Evolutionary conservation across 2,888 invertebrate genomes (phyloP).

Genomic region (Cenopis cana): DNA sequence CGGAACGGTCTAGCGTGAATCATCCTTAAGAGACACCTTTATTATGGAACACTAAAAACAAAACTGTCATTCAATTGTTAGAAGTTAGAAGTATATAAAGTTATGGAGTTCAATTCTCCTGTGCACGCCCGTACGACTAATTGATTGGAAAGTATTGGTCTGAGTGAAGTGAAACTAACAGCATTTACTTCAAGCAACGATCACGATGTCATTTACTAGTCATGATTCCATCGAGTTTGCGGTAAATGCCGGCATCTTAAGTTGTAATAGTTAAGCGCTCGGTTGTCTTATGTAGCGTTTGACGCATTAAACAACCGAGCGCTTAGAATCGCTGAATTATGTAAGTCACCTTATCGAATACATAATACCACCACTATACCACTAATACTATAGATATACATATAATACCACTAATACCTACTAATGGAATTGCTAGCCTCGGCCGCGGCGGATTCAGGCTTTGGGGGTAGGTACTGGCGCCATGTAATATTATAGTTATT

Average conservation of each 20-base stretch:
- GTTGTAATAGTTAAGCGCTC: constrained; percentile 17
- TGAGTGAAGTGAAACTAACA: constrained; percentile 46
- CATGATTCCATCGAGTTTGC: constrained; percentile 22
- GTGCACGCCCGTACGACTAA: constrained; percentile 43
- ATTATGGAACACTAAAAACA: not conserved
- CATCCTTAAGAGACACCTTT: too few relatives aligned
- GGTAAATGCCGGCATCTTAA: constrained; percentile 6
- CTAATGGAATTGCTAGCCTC: too few relatives aligned
- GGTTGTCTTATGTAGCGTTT: too few relatives aligned
- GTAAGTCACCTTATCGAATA: constrained; percentile 9
- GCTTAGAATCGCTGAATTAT: constrained; percentile 11
- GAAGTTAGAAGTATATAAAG: not conserved
- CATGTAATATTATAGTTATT: too few relatives aligned
- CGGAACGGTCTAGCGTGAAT: too few relatives aligned
- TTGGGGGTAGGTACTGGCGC: too few relatives aligned
- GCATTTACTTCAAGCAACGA: constrained; percentile 46
- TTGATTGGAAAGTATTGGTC: constrained; percentile 50
- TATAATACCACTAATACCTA: too few relatives aligned
- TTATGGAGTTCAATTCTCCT: constrained; percentile 5
- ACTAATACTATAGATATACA: too few relatives aligned
- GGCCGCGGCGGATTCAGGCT: too few relatives aligned
- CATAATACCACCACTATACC: not conserved
- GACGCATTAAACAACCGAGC: too few relatives aligned
- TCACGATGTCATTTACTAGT: constrained; percentile 34
- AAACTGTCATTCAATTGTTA: not conserved